These are phyloP conservation scores for Sebastes melanostomus DNA, from an alignment of 2,797 vertebrate species.

Conservation along the genomic window DNA sequence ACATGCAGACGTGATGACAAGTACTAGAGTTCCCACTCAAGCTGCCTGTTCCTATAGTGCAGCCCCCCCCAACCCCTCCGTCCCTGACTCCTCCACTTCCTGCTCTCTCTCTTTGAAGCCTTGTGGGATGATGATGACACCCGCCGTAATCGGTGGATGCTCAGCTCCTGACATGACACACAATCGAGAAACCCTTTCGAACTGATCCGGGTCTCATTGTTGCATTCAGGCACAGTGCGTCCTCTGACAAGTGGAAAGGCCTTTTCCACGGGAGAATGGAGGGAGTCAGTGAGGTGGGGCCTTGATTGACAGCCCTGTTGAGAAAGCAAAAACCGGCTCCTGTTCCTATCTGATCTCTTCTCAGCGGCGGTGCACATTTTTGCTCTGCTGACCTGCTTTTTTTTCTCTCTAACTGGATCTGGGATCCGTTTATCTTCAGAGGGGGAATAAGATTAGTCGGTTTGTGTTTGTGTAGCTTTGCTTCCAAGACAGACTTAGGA, in stretches of 20 bases:
- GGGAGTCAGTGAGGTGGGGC: constrained; percentile 54
- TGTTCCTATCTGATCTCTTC: constrained; percentile 53
- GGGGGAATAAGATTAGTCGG: constrained; percentile 3
- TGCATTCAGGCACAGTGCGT: constrained; percentile 41
- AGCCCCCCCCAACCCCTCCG: neutral
- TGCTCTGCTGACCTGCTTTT: constrained; percentile 64
- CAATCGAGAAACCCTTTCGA: constrained; percentile 59
- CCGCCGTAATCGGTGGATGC: constrained; percentile 73
- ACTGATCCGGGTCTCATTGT: constrained; percentile 62
- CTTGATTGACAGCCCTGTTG: constrained; percentile 67
- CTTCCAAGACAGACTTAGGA: neutral
- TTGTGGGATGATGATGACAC: constrained; percentile 78
- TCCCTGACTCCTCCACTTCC: neutral
- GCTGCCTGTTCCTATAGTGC: constrained; percentile 58
- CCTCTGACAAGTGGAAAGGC: constrained; percentile 62
- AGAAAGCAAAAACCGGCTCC: constrained; percentile 40
- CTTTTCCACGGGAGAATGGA: constrained; percentile 46
- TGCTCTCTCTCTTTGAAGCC: constrained; percentile 59
- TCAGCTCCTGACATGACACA: constrained; percentile 68
- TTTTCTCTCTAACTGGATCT: constrained; percentile 19
- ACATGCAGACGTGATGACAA: constrained; percentile 65
- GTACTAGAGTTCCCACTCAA: constrained; percentile 69
- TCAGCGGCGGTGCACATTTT: constrained; percentile 29
- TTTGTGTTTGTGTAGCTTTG: constrained; percentile 28
- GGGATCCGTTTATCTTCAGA: constrained; percentile 38